phyloP scores from a whole-genome alignment of 2,888 invertebrate genomes.

The Dascillus cervinus region DNA sequence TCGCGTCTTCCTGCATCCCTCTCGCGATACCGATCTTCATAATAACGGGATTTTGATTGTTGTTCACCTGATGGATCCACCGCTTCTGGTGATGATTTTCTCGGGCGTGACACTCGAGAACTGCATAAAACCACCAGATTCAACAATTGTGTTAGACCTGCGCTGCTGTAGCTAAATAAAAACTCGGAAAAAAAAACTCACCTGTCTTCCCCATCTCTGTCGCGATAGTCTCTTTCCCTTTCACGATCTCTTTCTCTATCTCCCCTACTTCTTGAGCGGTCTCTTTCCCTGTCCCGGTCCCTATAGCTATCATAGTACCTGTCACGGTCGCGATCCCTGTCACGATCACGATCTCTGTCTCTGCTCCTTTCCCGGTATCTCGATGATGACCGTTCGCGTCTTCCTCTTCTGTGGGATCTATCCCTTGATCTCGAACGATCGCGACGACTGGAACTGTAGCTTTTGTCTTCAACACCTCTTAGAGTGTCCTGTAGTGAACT shows the following conservation, averaged over 20 bases:
- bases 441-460: conserved; percentile 71
- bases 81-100: conserved; percentile 56
- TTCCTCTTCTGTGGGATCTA: conserved; percentile 35
- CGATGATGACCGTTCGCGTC: conserved; percentile 39
- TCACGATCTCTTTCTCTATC: conserved; percentile 57
- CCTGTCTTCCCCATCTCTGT: conserved; percentile 72
- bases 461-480: conserved; percentile 95
- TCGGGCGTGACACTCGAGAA: conserved; percentile 40
- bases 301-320: conserved; percentile 45
- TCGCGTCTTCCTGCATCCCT: conserved; percentile 52
- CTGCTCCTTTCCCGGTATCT: conserved; percentile 50
- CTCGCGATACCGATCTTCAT: conserved; percentile 80
- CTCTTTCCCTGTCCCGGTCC: conserved; percentile 55
- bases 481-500: conserved; percentile 95
- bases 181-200: conserved; percentile 36
- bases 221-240: conserved; percentile 62
- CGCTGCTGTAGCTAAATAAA: conserved; percentile 4
- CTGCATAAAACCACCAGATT: too few species aligned
- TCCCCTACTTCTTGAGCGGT: conserved; percentile 74
- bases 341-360: conserved; percentile 52
- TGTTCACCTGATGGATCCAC: conserved; percentile 42
- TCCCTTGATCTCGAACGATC: conserved; percentile 47
- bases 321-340: conserved; percentile 46
- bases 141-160: too few species aligned
- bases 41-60: conserved; percentile 61